A percentile compares a stretch with the other conserved stretches of the same genome.
Evolutionary conservation across 2,113 vertebrate species (phyloP).

Genomic region (Oenanthe oenanthe): DNA sequence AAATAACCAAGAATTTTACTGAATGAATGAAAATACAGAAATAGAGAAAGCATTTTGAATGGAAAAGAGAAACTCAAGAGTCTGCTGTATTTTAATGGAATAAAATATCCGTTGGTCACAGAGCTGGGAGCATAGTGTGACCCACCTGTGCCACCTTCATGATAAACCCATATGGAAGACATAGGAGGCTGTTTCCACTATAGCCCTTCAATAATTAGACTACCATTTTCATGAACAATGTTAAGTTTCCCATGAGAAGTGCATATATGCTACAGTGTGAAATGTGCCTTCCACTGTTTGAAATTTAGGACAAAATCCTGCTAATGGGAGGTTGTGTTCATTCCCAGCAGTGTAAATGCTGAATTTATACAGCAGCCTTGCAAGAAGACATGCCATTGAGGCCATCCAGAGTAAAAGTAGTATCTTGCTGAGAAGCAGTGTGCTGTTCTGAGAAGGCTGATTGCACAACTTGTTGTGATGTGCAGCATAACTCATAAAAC

Average conservation of each 20-base stretch:
- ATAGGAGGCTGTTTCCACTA: not conserved
- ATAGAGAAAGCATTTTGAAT: not conserved
- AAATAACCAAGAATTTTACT: not conserved
- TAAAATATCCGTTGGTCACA: not conserved
- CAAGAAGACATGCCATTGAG: not conserved
- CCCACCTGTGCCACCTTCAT: not conserved
- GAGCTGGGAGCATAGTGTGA: not conserved
- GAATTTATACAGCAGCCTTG: not conserved
- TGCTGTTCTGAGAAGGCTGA: not conserved
- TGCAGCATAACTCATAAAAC: conserved; percentile 61
- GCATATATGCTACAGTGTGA: not conserved
- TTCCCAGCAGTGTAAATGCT: not conserved
- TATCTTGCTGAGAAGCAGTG: not conserved
- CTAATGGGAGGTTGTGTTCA: not conserved
- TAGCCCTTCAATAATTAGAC: not conserved
- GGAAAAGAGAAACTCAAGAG: not conserved
- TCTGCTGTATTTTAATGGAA: not conserved
- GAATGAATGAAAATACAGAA: not conserved
- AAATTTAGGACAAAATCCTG: not conserved
- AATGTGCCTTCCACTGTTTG: not conserved
- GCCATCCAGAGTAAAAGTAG: not conserved
- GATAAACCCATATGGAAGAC: not conserved
- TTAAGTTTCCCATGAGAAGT: not conserved
- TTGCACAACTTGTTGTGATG: not conserved
- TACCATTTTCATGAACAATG: not conserved